Percentiles rank a stretch among this genome's conserved stretches.
These are phyloP conservation scores for Tholera decimalis DNA, from an alignment of 2,888 invertebrate species.

Conservation along the genomic window DNA sequence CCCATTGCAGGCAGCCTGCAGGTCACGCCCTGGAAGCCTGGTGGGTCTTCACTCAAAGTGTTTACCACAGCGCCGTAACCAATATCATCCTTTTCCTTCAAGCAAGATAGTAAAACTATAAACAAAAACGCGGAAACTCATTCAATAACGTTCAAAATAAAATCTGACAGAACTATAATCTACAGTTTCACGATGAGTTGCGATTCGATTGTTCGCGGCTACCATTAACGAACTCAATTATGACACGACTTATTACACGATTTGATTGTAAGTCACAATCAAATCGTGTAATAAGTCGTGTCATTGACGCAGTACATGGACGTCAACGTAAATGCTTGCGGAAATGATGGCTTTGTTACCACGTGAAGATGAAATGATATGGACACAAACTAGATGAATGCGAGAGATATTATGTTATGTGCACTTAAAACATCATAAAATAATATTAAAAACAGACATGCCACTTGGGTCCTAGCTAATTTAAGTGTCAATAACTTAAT, in stretches of 20 bases:
- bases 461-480: no score
- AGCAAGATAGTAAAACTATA: background rate
- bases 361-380: background rate
- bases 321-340: conserved; percentile 6
- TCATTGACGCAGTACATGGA: conserved; percentile 24
- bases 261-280: conserved; percentile 52
- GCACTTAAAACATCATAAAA: no score
- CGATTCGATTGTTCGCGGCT: conserved; percentile 1
- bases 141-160: background rate
- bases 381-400: background rate
- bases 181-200: conserved; percentile 19
- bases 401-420: background rate
- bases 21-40: no score
- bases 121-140: background rate
- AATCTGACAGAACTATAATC: background rate
- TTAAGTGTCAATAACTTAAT: no score
- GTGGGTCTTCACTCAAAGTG: no score
- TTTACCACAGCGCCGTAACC: no score
- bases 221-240: conserved; percentile 36
- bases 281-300: conserved; percentile 54
- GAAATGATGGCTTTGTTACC: conserved; percentile 4
- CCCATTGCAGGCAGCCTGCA: no score
- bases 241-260: no score
- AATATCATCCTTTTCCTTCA: no score
- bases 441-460: no score